phyloP scores from a whole-genome alignment of 2,113 vertebrate species.

The Scatophagus argus region DNA sequence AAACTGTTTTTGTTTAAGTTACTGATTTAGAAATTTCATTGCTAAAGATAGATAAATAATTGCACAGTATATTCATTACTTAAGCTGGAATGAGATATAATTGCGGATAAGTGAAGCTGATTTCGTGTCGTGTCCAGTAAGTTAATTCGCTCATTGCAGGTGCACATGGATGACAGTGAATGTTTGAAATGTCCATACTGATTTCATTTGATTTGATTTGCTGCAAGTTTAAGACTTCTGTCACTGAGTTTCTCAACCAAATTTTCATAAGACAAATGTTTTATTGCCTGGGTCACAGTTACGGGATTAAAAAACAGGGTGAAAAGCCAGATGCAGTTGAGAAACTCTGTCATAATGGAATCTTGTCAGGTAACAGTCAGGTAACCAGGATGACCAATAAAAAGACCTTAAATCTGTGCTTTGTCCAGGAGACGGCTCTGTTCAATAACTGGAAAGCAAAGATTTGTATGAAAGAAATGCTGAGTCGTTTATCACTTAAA shows the following conservation, averaged over 20 bases:
- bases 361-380: background rate
- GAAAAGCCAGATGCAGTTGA: background rate
- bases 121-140: too few relatives aligned
- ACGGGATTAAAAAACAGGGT: background rate
- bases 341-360: background rate
- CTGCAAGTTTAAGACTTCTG: background rate
- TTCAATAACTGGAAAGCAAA: slow-evolving; percentile 47
- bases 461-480: background rate
- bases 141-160: background rate
- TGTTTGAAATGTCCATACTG: background rate
- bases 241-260: slow-evolving; percentile 25
- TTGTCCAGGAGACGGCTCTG: slow-evolving; percentile 40
- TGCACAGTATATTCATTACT: background rate
- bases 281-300: background rate
- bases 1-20: too few relatives aligned
- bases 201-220: slow-evolving; percentile 27
- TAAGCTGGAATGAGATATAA: background rate
- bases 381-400: background rate
- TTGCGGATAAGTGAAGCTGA: too few relatives aligned
- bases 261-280: background rate
- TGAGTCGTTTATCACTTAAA: background rate
- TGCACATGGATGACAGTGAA: background rate
- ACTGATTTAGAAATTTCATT: background rate
- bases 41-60: background rate
- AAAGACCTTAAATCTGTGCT: slow-evolving; percentile 52